A percentile compares a stretch with the other conserved stretches of the same genome.
Conservation (phyloP, 2,888 invertebrate species). For the Cremastobaeus sp. region DNA sequence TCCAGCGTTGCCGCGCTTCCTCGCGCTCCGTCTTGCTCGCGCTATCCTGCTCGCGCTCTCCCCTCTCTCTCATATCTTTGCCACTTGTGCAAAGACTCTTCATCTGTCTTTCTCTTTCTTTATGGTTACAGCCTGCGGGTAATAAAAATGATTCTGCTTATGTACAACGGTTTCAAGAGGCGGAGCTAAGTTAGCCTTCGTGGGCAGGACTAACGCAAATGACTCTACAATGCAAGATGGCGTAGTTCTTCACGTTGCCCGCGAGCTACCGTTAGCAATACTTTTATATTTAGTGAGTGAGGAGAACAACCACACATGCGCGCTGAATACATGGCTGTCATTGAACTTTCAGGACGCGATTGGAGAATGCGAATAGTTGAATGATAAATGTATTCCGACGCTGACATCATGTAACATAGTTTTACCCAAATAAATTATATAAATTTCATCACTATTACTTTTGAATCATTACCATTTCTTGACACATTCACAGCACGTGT, state of each 20-base stretch:
- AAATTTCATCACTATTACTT: slow-evolving; percentile 37
- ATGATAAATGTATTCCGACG: slow-evolving; percentile 42
- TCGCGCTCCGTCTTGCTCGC: background rate
- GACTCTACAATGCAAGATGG: slow-evolving; percentile 81
- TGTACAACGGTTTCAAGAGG: slow-evolving; percentile 78
- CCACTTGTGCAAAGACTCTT: slow-evolving; percentile 44
- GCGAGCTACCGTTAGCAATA: slow-evolving; percentile 66
- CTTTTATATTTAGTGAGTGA: slow-evolving; percentile 75
- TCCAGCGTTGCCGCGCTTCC: slow-evolving; percentile 7
- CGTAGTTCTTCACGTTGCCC: slow-evolving; percentile 72
- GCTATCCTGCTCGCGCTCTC: too few relatives aligned
- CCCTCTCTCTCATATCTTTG: slow-evolving; percentile 32
- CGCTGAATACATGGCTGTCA: slow-evolving; percentile 39
- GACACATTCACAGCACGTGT: slow-evolving; percentile 35
- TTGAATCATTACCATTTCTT: slow-evolving; percentile 35
- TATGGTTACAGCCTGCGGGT: slow-evolving; percentile 76
- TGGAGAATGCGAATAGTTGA: slow-evolving; percentile 44
- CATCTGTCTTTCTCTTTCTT: slow-evolving; percentile 74
- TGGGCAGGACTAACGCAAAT: slow-evolving; percentile 80
- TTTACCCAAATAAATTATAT: slow-evolving; percentile 41
- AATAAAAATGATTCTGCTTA: slow-evolving; percentile 79
- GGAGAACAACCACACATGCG: slow-evolving; percentile 56
- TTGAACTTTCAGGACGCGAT: slow-evolving; percentile 48
- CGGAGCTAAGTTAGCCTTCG: slow-evolving; percentile 79
- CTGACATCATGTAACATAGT: slow-evolving; percentile 43